Base-by-base conservation (phyloP, 1,140 invertebrate species). In the Prorops nasuta region DNA sequence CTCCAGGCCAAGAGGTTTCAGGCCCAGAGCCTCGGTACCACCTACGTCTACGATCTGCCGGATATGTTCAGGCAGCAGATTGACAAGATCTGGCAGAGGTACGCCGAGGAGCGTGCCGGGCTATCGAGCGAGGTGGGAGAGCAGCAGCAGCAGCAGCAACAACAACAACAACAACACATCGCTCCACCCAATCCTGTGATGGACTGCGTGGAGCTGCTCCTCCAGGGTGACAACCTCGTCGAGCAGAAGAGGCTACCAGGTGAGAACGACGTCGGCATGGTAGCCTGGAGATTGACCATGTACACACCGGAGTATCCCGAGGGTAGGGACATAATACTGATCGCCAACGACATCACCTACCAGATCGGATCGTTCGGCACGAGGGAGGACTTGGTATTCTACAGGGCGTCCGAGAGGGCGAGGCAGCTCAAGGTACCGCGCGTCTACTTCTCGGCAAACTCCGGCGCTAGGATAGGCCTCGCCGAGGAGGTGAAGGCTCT, bases 221-320 rank as follows among this genome's bases (percentile, higher is more conserved):
- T 98, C 8, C 92, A 97, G 58, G 81, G 83, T 6, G 84, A 87
- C 20, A 80, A 81, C 43, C 72, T 98, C 1, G 80, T 92, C 1
- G 92, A 96, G 71, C 86, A 92, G 64, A 97, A 96, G 64, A 81
- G 96, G 41, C 79, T 97, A 4, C 94, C 94, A 0, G 96, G 96
- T 39, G 94, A 96, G 77, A 98, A 99, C 75, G 90, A 94, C 72
- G 89, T 94, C 57, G 97, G 96, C 15, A 99, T 99, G 96, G 91
- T 98, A 2, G 96, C 96, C 0, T 99, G 97, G 97, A 86, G 87
- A 56, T 82, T 99, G 69, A 92, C 86, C 0, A 73, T 99, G 1
- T 89, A 85, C 67, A 99, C 97, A 1, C 96, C 98, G 1, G 96
- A 99, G 70, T 98, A 90, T 75, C 94, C 96, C 0, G 71, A 82